Evolutionary conservation across 1,140 invertebrate genomes (phyloP), one percentile per base, ranked within the genome.

Genomic region (Tenebrio molitor): DNA sequence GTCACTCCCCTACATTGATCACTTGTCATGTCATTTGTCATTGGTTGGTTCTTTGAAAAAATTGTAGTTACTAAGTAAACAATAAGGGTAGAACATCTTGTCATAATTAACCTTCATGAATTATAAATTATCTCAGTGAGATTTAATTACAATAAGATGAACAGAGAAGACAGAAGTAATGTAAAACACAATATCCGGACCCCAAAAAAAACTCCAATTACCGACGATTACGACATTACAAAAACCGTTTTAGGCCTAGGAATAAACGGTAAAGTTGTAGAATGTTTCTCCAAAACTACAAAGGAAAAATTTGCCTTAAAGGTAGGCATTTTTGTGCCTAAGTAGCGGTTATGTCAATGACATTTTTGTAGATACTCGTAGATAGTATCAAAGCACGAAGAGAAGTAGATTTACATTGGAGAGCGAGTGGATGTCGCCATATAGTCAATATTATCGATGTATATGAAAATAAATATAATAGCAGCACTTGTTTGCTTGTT

Each of bases 381-480:
- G 97, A 99, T 84, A 94, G 91, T 78, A 86, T 91, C 1, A 99
- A 99, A 85, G 95, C 97, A 0, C 86, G 95, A 72, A 86, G 97
- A 68, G 98, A 99, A 86, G 95, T 99, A 1, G 96, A 98, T 76
- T 86, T 99, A 10, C 98, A 99, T 83, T 98, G 95, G 92, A 89
- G 93, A 81, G 95, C 95, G 0, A 94, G 92, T 76, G 91, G 91
- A 17, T 97, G 95, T 81, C 89, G 90, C 77, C 94, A 99, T 84
- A 97, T 99, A 80, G 97, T 99, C 1, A 92, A 89, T 76, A 94
- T 97, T 17, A 91, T 93, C 76, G 96, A 99, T 87, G 96, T 99
- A 17, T 99, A 97, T 84, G 96, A 99, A 85, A 99, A 99, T 84
- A 90, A 90, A 7, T 97, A 98, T 81, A 91, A 91, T 75, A 94